Evolutionary conservation across 35 echinoderm and acorn worm genomes (phyloP).

Genomic region (Ophioderma brevispina): DNA sequence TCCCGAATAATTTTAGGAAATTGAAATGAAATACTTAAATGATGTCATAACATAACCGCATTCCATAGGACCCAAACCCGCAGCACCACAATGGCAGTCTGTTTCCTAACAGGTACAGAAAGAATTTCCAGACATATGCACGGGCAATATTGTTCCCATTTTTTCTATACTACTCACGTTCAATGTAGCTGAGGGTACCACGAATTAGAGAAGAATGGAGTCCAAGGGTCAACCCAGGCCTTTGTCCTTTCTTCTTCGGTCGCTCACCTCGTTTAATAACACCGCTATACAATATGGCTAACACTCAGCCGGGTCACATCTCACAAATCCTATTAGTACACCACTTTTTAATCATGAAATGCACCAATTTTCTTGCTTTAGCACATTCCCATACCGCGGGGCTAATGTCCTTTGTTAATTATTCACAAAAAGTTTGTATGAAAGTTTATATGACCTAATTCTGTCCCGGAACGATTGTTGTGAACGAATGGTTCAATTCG

Average conservation of each 20-base stretch:
- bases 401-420: slow-evolving; percentile 14
- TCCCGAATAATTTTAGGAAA: neutral
- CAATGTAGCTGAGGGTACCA: neutral
- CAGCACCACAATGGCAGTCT: neutral
- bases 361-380: neutral
- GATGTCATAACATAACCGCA: slow-evolving; percentile 1
- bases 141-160: slow-evolving; percentile 2
- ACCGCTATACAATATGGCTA: neutral
- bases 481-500: neutral
- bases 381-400: slow-evolving; percentile 1
- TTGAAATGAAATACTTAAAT: neutral
- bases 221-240: slow-evolving; percentile 28
- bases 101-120: neutral
- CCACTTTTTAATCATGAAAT: slow-evolving; percentile 6
- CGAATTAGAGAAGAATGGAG: neutral
- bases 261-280: slow-evolving; percentile 23
- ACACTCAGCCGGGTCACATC: slow-evolving; percentile 4
- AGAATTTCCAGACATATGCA: neutral
- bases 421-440: neutral
- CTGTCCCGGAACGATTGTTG: neutral
- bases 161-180: neutral
- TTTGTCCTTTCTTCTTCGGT: slow-evolving; percentile 40
- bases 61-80: neutral
- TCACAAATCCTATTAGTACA: neutral
- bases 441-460: slow-evolving; percentile 1